Conservation (phyloP, 2,888 invertebrate species). For the Asteroscopus sphinx region DNA sequence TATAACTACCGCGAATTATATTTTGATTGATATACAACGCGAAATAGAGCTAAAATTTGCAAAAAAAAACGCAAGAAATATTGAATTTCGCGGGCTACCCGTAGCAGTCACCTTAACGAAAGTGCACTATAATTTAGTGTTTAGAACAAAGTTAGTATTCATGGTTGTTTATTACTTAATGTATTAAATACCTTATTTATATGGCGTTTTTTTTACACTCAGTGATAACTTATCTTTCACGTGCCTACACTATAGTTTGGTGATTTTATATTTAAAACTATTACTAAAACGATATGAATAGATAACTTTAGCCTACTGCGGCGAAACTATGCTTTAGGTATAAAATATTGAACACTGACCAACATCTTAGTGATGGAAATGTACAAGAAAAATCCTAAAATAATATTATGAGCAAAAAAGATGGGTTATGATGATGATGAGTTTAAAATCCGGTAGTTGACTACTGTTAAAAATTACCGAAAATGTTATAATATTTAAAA, state of each 20-base stretch:
- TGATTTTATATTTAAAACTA: slow-evolving; percentile 29
- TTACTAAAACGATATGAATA: slow-evolving; percentile 22
- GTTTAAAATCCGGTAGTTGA: no score
- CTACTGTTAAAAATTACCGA: no score
- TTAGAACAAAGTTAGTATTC: not conserved
- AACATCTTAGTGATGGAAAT: not conserved
- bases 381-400: not conserved
- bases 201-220: slow-evolving; percentile 39
- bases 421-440: no score
- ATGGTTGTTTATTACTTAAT: not conserved
- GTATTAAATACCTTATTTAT: slow-evolving; percentile 23
- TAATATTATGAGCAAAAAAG: not conserved
- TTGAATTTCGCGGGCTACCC: no score
- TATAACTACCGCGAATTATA: no score
- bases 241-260: slow-evolving; percentile 10
- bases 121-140: slow-evolving; percentile 1
- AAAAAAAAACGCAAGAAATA: no score
- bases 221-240: slow-evolving; percentile 24
- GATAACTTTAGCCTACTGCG: slow-evolving; percentile 21
- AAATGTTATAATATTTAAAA: no score
- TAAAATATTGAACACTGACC: slow-evolving; percentile 18
- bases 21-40: no score
- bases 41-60: no score
- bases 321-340: slow-evolving; percentile 3
- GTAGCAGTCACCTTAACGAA: no score